A percentile compares a stretch with the other conserved stretches of the same genome.
phyloP scores from a whole-genome alignment of 2,888 invertebrate species.

The Acronicta psi region DNA sequence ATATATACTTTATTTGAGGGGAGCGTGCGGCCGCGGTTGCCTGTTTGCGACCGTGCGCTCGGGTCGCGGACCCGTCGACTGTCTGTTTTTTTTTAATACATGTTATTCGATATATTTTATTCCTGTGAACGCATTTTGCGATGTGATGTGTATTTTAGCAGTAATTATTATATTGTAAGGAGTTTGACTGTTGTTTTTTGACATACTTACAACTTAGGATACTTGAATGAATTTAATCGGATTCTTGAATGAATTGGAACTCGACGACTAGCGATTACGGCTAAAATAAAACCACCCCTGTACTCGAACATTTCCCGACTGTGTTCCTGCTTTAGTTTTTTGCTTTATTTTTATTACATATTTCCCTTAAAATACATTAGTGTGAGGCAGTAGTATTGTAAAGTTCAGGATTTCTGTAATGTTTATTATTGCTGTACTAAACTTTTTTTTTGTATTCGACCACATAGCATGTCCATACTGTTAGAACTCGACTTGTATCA shows the following conservation, averaged over 20 bases:
- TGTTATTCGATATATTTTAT: conserved; percentile 93
- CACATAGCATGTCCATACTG: conserved; percentile 87
- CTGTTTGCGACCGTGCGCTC: conserved; percentile 85
- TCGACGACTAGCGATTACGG: conserved; percentile 82
- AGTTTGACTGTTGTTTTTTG: conserved; percentile 90
- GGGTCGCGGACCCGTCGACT: conserved; percentile 79
- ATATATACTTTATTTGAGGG: conserved; percentile 80
- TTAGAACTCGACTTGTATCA: conserved; percentile 88
- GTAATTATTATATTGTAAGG: conserved; percentile 89
- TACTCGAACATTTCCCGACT: conserved; percentile 88
- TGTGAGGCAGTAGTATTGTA: conserved; percentile 88
- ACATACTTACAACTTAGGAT: conserved; percentile 89
- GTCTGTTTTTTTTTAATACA: conserved; percentile 89
- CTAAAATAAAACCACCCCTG: conserved; percentile 83
- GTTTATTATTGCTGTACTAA: conserved; percentile 86
- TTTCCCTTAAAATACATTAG: conserved; percentile 86
- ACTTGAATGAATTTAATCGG: conserved; percentile 81
- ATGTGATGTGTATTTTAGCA: conserved; percentile 90
- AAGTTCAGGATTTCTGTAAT: conserved; percentile 87
- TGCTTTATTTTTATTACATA: conserved; percentile 88
- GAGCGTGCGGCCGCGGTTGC: conserved; percentile 86
- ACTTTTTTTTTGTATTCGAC: conserved; percentile 84
- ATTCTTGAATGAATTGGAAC: conserved; percentile 75
- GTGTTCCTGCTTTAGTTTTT: conserved; percentile 89
- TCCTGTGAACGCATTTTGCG: conserved; percentile 94